phyloP scores from a whole-genome alignment of 2,797 vertebrate genomes.

The Peromyscus attwateri region DNA sequence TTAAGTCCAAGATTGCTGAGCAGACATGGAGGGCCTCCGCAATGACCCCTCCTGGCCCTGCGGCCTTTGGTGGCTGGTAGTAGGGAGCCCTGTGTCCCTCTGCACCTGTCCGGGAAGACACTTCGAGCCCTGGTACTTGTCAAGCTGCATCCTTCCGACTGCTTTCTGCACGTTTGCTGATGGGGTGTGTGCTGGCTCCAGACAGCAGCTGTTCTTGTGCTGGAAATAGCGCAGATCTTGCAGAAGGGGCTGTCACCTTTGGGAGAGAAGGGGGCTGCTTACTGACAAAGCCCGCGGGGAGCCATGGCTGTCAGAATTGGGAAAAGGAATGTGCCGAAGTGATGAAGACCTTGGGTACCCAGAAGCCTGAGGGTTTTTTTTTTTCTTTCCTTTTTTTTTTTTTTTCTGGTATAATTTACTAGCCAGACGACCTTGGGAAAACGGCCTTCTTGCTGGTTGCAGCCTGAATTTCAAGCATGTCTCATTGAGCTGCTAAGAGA shows the following conservation, averaged over 20 bases:
- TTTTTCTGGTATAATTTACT: background rate
- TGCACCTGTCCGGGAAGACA: background rate
- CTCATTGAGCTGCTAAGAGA: background rate
- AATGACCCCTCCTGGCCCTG: background rate
- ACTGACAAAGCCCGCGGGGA: background rate
- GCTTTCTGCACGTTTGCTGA: constrained; percentile 23
- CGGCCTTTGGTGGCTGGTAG: background rate
- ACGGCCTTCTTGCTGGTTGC: background rate
- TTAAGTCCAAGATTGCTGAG: background rate
- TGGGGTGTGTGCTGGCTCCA: constrained; percentile 10
- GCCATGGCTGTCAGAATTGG: background rate
- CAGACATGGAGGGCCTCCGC: fast-evolving
- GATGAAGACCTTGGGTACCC: background rate
- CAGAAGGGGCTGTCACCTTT: constrained; percentile 31
- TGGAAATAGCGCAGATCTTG: constrained; percentile 72
- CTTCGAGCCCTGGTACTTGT: background rate
- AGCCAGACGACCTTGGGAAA: background rate
- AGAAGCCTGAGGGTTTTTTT: background rate
- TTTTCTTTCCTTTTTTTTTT: background rate
- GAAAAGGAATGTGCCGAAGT: background rate
- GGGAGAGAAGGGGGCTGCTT: background rate
- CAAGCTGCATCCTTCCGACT: constrained; percentile 36
- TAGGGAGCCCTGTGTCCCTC: background rate
- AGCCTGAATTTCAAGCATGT: background rate
- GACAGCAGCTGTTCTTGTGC: constrained; percentile 67